Base-by-base conservation (phyloP, 2,113 vertebrate genomes). In the Lepisosteus oculatus region DNA sequence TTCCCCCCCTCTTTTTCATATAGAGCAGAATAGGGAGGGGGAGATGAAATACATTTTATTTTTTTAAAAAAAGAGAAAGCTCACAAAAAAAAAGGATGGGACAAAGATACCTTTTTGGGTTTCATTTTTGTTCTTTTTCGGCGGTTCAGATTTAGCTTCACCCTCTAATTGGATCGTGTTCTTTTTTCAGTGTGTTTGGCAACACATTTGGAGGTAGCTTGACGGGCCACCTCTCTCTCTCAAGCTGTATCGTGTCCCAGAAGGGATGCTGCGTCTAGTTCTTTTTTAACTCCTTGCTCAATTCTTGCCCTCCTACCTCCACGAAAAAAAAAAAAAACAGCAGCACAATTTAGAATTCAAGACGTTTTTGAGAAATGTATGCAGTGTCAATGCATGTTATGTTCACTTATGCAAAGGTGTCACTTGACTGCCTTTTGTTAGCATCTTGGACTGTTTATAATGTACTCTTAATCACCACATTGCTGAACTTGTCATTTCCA, bases 1-100 rank as follows among this genome's bases (percentile, higher is more conserved):
- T 59, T n/a, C 3, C 1, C n/a, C 13, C 13, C n/a, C 13, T 59
- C n/a, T 59, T 59, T 13, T n/a, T 59, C 13, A 11, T 59, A 79
- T 71, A 79, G 86, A 89, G 91, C 76, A 83, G 82, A 78, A 81
- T 76, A 51, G 2, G 29, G 76, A 80, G 78, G 75, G 79, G 77
- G 79, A 78, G 67, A 80, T 76, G 82, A 76, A 77, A 74, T n/a
- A 55, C 66, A 69, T 74, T 78, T 67, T 9, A 61, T 80, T 74
- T 72, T 61, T 63, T 72, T n/a, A n/a, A 29, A 29, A 29, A 29
- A 29, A 29, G 29, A 29, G 2, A 29, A 74, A 74, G 72, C 43
- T 42, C 17, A 12, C 43, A 47, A 65, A 61, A 8, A 8, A 67
- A 67, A 17, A 59, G 54, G 59, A n/a, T 51, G 45, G 54, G 12